Evolutionary conservation across 2,797 vertebrate genomes (phyloP).

Genomic region (Sebastes matsubarae): DNA sequence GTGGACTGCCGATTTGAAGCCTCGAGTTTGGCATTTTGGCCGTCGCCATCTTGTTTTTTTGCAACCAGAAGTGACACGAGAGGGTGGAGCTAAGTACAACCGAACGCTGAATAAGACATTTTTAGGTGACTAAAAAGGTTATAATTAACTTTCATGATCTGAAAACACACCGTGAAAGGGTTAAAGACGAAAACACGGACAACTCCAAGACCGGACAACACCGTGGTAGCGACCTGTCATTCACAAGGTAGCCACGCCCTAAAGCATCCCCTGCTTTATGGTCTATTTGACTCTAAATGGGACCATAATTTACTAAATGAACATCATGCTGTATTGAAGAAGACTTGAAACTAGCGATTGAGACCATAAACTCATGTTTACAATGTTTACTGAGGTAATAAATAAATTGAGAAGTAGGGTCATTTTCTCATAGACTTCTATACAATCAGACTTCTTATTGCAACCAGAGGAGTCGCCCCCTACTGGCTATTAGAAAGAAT

Average conservation of each 20-base stretch:
- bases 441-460: too few species aligned
- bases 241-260: background rate
- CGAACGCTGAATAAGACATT: background rate
- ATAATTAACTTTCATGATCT: background rate
- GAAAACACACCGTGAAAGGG: background rate
- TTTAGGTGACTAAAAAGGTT: background rate
- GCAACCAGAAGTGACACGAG: too few species aligned
- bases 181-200: background rate
- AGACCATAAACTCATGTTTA: too few species aligned
- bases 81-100: background rate
- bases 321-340: background rate
- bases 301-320: background rate
- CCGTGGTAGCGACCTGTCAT: background rate
- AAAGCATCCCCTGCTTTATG: too few species aligned
- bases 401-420: too few species aligned
- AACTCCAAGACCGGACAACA: background rate
- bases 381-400: too few species aligned
- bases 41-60: fast-evolving
- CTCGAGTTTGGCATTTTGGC: fast-evolving
- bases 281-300: too few species aligned
- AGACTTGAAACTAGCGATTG: too few species aligned
- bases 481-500: too few species aligned
- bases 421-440: too few species aligned
- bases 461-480: too few species aligned
- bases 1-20: fast-evolving